phyloP scores from a whole-genome alignment of 2,888 invertebrate species.

The Microplitis deprimator region DNA sequence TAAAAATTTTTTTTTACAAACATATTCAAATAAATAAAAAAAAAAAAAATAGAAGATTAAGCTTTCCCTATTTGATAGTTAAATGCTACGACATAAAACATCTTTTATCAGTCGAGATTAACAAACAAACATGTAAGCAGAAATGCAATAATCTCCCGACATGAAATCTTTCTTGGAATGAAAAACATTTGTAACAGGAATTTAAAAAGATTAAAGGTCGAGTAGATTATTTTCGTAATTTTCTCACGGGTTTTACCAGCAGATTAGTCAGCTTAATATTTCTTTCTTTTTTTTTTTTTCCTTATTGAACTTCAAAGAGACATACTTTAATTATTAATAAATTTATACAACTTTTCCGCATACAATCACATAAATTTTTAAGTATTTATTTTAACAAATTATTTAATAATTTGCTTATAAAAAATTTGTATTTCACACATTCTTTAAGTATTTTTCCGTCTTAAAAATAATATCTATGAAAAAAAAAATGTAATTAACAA shows the following conservation, averaged over 20 bases:
- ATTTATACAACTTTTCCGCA: too few species aligned
- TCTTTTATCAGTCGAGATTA: not conserved
- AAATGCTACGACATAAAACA: not conserved
- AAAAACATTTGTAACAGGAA: conserved; percentile 21
- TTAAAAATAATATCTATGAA: too few species aligned
- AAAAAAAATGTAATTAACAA: too few species aligned
- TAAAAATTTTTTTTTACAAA: not conserved
- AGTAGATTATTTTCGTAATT: not conserved
- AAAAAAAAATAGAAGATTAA: not conserved
- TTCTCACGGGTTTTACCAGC: not conserved
- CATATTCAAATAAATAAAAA: not conserved
- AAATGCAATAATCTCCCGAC: not conserved
- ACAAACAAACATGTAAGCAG: not conserved
- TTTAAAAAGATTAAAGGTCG: conserved; percentile 11
- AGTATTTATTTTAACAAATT: too few species aligned
- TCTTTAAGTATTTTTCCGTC: too few species aligned
- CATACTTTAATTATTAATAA: too few species aligned
- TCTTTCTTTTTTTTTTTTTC: conserved; percentile 2
- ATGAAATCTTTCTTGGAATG: conserved; percentile 27
- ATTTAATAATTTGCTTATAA: too few species aligned
- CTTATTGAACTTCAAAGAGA: not conserved
- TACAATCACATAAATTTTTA: too few species aligned
- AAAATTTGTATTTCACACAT: too few species aligned
- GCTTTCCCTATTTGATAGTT: not conserved
- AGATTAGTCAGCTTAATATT: not conserved